Evolutionary conservation across 2,797 vertebrate genomes (phyloP).

Genomic region (Pithecia hirsuta): DNA sequence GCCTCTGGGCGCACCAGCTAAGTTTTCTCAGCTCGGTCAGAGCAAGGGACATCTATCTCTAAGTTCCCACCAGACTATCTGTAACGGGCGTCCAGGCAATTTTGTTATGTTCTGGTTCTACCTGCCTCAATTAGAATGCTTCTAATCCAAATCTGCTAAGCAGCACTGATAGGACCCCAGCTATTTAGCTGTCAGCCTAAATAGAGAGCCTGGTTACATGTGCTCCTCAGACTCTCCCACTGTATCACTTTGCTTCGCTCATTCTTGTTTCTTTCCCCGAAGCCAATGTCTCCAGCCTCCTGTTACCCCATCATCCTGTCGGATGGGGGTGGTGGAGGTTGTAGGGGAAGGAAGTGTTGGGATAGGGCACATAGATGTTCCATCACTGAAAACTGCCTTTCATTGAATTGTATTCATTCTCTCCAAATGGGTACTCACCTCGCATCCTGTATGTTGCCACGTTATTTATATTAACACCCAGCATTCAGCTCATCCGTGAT

Average conservation of each 20-base stretch:
- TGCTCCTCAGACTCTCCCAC: rapidly evolving
- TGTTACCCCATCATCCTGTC: background rate
- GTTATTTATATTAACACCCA: background rate
- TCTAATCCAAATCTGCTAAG: no score
- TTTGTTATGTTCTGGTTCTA: background rate
- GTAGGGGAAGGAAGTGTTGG: background rate
- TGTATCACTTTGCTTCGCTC: rapidly evolving
- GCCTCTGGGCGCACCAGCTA: background rate
- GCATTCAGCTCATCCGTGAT: background rate
- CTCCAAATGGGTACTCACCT: background rate
- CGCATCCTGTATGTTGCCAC: background rate
- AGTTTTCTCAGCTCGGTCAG: background rate
- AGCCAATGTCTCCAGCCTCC: background rate
- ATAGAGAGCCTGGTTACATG: background rate
- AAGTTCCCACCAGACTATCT: background rate
- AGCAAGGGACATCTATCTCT: background rate
- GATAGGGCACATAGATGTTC: background rate
- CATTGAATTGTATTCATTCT: background rate
- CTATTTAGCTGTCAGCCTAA: background rate
- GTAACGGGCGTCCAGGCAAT: background rate
- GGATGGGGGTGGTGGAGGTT: background rate
- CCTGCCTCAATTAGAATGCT: rapidly evolving
- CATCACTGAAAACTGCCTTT: background rate
- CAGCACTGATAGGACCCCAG: background rate
- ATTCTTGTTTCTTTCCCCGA: background rate